Base-by-base conservation (phyloP, 2,888 invertebrate species). In the Cantharis rustica region DNA sequence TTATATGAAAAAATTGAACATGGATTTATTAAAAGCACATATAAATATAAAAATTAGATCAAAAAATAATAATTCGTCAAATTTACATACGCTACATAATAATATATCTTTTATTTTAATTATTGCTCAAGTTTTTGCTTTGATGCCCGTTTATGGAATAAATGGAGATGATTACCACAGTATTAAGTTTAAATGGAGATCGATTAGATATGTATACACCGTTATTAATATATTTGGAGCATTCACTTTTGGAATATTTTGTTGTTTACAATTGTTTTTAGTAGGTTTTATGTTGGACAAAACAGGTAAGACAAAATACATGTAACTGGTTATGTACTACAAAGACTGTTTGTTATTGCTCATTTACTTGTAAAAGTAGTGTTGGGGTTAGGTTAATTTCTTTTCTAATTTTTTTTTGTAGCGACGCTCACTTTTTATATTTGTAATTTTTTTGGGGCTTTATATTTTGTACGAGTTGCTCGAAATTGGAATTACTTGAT, bases 391-490 rank as follows among this genome's bases (percentile, higher is more conserved):
- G 0, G 5, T 20, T 20, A 20, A 20, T 3, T 7, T 20, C 7
- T 1, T 20, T 20, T 20, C 20, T 20, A 0, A 5, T 20, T 23
- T 23, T 23, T 23, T 23, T 73, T 84, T 84, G 72, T 72, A 86
- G 86, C 84, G 16, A 82, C 84, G 16, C 79, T 85, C 74, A 81
- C 83, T 10, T 87, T 86, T 76, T 87, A 86, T 79, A 72, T 85
- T 5, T 82, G 83, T 71, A 86, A 84, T 61, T 81, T 81, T 62
- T 80, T 85, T 31, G 84, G 82, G 0, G 79, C 82, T 3, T n/a
- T 91, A 3, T 81, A 91, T 1, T 91, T 91, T 61, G 87, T 91
- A 80, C 89, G 86, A 74, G 81, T 90, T 66, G 89, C 90, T 0
- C 85, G 82, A 73, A 83, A 86, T 23, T 90, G 90, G 90, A 89